A percentile compares a stretch with the other conserved stretches of the same genome.
Conservation (phyloP, 2,797 vertebrate species). For the Halcyon chelicuti region DNA sequence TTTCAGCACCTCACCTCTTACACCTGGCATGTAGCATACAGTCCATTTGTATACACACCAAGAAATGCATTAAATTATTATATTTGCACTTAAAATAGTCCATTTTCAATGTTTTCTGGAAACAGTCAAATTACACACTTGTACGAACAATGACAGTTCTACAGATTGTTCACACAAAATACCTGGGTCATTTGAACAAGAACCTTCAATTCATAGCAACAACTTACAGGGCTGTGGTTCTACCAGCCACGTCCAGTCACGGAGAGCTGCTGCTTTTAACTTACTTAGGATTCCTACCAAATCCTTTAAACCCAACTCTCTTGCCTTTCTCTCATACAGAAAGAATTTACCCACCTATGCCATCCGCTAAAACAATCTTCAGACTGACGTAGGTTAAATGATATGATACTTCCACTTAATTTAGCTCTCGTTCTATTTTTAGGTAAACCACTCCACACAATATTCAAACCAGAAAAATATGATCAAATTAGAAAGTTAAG, state of each 20-base stretch:
- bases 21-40: fast-evolving
- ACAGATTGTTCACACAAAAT: fast-evolving
- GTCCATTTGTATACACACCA: not conserved
- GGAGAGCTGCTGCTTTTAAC: not conserved
- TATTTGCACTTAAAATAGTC: not conserved
- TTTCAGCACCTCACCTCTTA: not conserved
- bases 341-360: not conserved
- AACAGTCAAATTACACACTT: not conserved
- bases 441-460: constrained; percentile 39
- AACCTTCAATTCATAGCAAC: not conserved
- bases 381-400: not conserved
- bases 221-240: fast-evolving
- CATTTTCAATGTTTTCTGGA: not conserved
- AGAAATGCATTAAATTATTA: not conserved
- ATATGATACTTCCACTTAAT: not conserved
- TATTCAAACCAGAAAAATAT: constrained; percentile 28
- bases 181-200: not conserved
- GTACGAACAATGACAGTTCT: not conserved
- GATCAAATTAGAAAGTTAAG: constrained; percentile 30
- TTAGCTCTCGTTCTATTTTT: constrained; percentile 33
- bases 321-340: not conserved
- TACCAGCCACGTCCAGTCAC: not conserved
- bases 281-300: not conserved
- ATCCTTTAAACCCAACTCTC: not conserved
- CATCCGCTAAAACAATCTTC: not conserved